Conservation (phyloP, 2,888 invertebrate genomes). For the Deilephila elpenor region DNA sequence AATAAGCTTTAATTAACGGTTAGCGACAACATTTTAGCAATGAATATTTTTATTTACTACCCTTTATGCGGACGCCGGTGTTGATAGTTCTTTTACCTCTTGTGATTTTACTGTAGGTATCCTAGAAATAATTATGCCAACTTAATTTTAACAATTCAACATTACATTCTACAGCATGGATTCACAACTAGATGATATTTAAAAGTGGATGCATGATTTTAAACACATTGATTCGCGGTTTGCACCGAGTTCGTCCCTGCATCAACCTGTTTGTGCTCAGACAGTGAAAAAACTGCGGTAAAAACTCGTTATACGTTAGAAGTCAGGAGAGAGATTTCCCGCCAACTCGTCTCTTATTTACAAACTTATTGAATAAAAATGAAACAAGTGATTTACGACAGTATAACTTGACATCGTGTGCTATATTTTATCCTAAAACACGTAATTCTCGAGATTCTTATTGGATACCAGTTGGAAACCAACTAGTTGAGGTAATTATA, state of each 20-base stretch:
- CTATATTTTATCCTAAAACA: neutral
- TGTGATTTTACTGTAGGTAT: no score
- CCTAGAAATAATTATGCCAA: neutral
- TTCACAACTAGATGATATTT: neutral
- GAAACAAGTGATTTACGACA: neutral
- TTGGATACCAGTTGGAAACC: slow-evolving; percentile 31
- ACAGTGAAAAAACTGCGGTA: slow-evolving; percentile 64
- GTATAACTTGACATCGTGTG: neutral
- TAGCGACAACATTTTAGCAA: slow-evolving; percentile 61
- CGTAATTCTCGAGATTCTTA: slow-evolving; percentile 13
- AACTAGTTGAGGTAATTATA: slow-evolving; percentile 34
- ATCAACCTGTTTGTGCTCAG: slow-evolving; percentile 63
- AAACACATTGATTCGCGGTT: neutral
- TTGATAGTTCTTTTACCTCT: slow-evolving; percentile 5
- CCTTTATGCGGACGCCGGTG: neutral
- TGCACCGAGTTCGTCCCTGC: slow-evolving; percentile 59
- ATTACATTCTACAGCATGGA: neutral
- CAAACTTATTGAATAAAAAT: slow-evolving; percentile 30
- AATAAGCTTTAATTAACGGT: slow-evolving; percentile 79
- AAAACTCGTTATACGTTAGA: slow-evolving; percentile 64
- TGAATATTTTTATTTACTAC: slow-evolving; percentile 28
- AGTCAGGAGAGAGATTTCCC: slow-evolving; percentile 64
- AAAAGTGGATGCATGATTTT: neutral
- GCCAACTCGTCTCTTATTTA: slow-evolving; percentile 64
- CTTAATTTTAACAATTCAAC: neutral